A percentile compares a stretch with the other conserved stretches of the same genome.
These are phyloP conservation scores for Coranthus polyacanthus DNA, from an alignment of 2,797 vertebrate genomes.

Conservation along the genomic window DNA sequence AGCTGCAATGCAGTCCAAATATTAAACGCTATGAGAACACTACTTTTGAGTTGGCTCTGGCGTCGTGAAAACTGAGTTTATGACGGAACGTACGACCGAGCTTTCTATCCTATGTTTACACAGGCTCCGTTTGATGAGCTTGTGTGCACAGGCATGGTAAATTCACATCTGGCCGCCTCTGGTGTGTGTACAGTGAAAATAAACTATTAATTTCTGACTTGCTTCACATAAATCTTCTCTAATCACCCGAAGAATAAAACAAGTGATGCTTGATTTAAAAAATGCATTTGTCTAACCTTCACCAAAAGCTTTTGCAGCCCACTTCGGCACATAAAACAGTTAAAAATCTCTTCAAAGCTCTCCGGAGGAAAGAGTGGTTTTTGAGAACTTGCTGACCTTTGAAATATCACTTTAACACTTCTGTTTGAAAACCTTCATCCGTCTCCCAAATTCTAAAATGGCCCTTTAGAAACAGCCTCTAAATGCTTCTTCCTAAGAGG, in stretches of 20 bases:
- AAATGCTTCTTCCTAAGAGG: slow-evolving; percentile 65
- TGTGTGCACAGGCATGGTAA: slow-evolving; percentile 3
- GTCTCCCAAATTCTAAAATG: slow-evolving; percentile 56
- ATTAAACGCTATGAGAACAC: no score
- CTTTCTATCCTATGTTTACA: slow-evolving; percentile 19
- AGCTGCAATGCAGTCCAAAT: no score
- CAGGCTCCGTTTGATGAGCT: slow-evolving; percentile 12
- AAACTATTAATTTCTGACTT: slow-evolving; percentile 27
- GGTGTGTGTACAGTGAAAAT: slow-evolving; percentile 18
- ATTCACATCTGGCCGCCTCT: neutral
- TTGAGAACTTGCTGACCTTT: slow-evolving; percentile 69
- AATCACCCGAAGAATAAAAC: slow-evolving; percentile 33
- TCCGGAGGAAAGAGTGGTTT: slow-evolving; percentile 43
- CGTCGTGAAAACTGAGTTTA: no score
- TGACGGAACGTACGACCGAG: neutral
- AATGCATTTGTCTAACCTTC: slow-evolving; percentile 42
- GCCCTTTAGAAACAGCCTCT: slow-evolving; percentile 52
- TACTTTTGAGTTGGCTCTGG: no score
- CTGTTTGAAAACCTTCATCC: slow-evolving; percentile 59
- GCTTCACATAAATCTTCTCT: slow-evolving; percentile 23
- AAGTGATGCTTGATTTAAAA: slow-evolving; percentile 10
- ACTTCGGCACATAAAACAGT: slow-evolving; percentile 46
- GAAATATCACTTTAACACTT: slow-evolving; percentile 56
- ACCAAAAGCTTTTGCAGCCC: slow-evolving; percentile 19
- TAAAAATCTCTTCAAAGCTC: slow-evolving; percentile 48